Base-by-base conservation (phyloP, 1,140 invertebrate species). In the Pseudomyrmex cubaensis region DNA sequence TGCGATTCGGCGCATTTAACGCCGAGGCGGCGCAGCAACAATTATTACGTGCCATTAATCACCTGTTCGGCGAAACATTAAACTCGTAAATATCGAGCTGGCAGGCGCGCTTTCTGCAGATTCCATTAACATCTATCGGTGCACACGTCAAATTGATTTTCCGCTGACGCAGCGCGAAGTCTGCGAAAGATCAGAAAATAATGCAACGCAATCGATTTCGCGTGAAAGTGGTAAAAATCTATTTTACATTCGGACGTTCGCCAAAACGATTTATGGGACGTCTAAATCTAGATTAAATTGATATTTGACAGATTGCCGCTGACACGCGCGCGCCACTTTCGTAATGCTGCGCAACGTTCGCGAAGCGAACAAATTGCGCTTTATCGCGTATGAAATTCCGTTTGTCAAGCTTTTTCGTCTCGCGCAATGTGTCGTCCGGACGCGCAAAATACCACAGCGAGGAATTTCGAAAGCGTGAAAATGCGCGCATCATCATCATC, bases 381-480 rank as follows among this genome's bases (percentile, higher is more conserved):
- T 59, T 25, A 10, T 44, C 9, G 17, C 70, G 25, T 44, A 62
- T 35, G 64, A 78, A 69, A 69, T 48, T 48, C n/a, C 17, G 50
- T 46, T 46, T 17, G 64, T 46, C 15, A 46, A 35, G 70, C 64
- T 13, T 20, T 78, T 78, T 78, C 54, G 64, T 77, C 25, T 4
- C 35, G 20, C 75, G 17, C 17, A 48, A 20, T 52, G 52, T n/a
- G 54, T 46, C 61, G 62, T 54, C 25, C 20, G 15, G 0, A 13
- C 15, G 48, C 50, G 12, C 22, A 15, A 7, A 17, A 80, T 13
- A 35, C 35, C 35, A 35, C 35, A 35, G 35, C 35, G 35, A 35
- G 44, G 25, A 84, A 61, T 78, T 84, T 72, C 48, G 13, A 52
- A 57, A 57, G 52, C 10, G 70, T 50, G 57, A 86, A 54, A 83